Evolutionary conservation across 2,113 vertebrate genomes (phyloP), one percentile per base, ranked within the genome.

Genomic region (Trematomus loennbergii): DNA sequence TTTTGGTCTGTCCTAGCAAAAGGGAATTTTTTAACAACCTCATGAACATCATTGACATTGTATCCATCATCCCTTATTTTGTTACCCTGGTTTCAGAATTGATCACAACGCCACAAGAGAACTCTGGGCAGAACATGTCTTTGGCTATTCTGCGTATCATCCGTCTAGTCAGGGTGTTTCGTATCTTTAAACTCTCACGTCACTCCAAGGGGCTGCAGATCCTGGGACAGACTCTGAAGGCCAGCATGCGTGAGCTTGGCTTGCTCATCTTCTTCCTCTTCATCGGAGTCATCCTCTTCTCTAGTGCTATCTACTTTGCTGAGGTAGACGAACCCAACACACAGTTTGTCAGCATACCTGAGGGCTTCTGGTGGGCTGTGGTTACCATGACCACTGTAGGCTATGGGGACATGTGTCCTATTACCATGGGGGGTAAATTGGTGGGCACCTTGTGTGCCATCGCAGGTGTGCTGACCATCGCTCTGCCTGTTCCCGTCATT

Each of bases 341-440:
- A 3, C 97, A 99, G 54, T 99, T 99, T 89, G 95, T 96, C 46
- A 99, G 98, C 94, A 99, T 99, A 69, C 98, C 98, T 0, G 97
- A 99, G 0, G 98, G 97, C 22, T 99, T 99, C 94, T 99, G 98
- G 98, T 99, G 98, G 98, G 98, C 98, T 0, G 97, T 99, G 83
- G 97, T 99, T 5, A 99, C 98, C 17, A 99, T 99, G 98, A 99
- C 98, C 0, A 99, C 98, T 0, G 98, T 99, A 54, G 98, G 98
- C 68, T 99, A 99, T 0, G 98, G 98, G 1, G 98, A 99, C 90
- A 99, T 99, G 98, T 97, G 96, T 83, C 98, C 98, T 0, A 97
- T 95, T 72, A 98, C 98, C 0, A 67, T 97, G 18, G 97, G 95
- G 0, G 98, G 98, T 0, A 99, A 99, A 92, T 94, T 99, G 9